Percentiles rank a stretch among this genome's conserved stretches.
Conservation (phyloP, 2,888 invertebrate species). For the Plagiodera versicolora region DNA sequence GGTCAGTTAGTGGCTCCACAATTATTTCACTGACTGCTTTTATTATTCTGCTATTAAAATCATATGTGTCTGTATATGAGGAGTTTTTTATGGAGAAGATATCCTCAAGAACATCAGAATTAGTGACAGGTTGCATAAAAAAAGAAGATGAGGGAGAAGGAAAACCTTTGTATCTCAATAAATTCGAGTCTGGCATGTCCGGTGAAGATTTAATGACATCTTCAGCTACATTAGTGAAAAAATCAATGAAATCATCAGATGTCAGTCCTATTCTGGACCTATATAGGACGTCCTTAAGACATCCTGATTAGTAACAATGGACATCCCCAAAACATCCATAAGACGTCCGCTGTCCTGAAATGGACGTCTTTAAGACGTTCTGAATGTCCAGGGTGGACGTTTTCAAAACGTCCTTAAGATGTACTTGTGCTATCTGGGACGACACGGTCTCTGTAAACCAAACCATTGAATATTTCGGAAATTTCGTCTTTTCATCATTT, state of each 20-base stretch:
- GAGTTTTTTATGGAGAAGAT: no score
- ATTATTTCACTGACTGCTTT: no score
- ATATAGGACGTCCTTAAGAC: slow-evolving; percentile 9
- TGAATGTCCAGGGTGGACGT: slow-evolving; percentile 10
- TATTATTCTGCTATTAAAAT: no score
- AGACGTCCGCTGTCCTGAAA: slow-evolving; percentile 7
- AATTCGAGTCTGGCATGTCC: not conserved
- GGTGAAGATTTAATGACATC: not conserved
- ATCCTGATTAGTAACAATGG: slow-evolving; percentile 15
- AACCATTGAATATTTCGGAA: no score
- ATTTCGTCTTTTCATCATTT: no score
- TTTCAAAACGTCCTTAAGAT: slow-evolving; percentile 12
- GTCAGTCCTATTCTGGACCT: slow-evolving; percentile 3
- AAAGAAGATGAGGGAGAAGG: no score
- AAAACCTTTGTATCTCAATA: not conserved
- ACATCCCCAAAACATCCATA: slow-evolving; percentile 8
- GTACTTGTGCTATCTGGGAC: not conserved
- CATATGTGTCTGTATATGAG: no score
- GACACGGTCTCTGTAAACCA: no score
- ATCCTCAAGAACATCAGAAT: not conserved
- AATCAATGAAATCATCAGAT: not conserved
- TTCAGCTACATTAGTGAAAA: not conserved
- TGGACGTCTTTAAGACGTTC: slow-evolving; percentile 3
- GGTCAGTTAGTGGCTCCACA: not conserved
- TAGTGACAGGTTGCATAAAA: no score